A percentile compares a stretch with the other conserved stretches of the same genome.
These are phyloP conservation scores for Pleuronectes platessa DNA, from an alignment of 2,113 vertebrate species.

Conservation along the genomic window DNA sequence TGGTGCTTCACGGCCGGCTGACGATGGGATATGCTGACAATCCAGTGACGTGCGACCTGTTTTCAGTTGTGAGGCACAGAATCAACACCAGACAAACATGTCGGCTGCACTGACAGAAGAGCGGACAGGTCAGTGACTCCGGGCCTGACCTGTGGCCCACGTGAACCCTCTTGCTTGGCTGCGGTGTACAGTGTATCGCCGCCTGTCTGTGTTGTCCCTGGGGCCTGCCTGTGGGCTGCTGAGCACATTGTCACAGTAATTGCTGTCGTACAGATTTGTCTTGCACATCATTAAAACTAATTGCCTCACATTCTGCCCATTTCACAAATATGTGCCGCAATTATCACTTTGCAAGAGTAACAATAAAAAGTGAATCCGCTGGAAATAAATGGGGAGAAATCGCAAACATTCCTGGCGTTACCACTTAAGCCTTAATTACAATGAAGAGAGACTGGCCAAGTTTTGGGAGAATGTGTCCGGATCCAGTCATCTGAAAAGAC, in stretches of 20 bases:
- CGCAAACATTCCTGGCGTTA: constrained; percentile 79
- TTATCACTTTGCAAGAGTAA: constrained; percentile 76
- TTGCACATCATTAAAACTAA: constrained; percentile 87
- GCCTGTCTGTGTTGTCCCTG: constrained; percentile 65
- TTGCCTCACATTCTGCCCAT: constrained; percentile 83
- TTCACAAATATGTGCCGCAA: constrained; percentile 80
- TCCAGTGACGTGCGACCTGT: constrained; percentile 4
- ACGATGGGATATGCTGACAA: constrained; percentile 4
- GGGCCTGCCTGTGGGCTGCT: constrained; percentile 70
- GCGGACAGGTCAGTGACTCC: constrained; percentile 56
- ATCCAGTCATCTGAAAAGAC: constrained; percentile 73
- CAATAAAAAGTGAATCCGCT: constrained; percentile 77
- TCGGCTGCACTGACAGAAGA: constrained; percentile 40
- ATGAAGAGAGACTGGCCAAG: constrained; percentile 59
- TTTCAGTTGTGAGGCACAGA: constrained; percentile 19
- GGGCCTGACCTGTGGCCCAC: constrained; percentile 54
- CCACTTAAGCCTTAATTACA: constrained; percentile 76
- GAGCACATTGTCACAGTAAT: constrained; percentile 81
- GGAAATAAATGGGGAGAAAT: constrained; percentile 75
- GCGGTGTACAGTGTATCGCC: constrained; percentile 39
- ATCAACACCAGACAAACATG: constrained; percentile 52
- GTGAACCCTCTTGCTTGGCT: constrained; percentile 44
- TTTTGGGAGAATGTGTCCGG: constrained; percentile 57
- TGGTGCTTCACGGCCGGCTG: constrained; percentile 4
- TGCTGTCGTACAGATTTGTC: constrained; percentile 83